Evolutionary conservation across 1,140 invertebrate genomes (phyloP), one percentile per base, ranked within the genome.

Genomic region (Subanguina moxae): DNA sequence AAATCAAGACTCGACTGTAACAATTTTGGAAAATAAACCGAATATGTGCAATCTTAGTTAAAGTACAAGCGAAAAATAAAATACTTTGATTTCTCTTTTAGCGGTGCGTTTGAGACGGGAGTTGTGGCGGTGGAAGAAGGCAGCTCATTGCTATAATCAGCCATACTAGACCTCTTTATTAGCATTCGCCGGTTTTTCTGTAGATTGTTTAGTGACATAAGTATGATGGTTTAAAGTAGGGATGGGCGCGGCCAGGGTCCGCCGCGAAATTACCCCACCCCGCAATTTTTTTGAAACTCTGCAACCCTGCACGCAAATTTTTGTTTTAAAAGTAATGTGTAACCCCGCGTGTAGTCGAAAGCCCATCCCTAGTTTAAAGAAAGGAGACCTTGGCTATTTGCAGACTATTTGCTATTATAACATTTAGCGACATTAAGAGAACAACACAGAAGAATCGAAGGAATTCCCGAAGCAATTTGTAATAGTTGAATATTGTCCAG

Each of bases 401-500:
- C 5, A 80, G 58, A 32, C 62, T 64, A 9, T 63, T 72, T n/a
- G 80, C 73, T 19, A 80, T 81, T 17, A 80, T 62, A 11, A 70
- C 46, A 69, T 80, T 80, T 5, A 80, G 27, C 11, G 67, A 43
- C 11, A 80, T 67, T 30, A 80, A 76, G 0, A 76, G 19, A 1
- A 78, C 28, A n/a, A 80, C 80, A 38, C 73, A 73, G 8, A 73
- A 65, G 23, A 80, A 78, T 19, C 78, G 70, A 13, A 82, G 42
- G 28, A 68, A 69, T 43, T 80, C 78, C 19, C 78, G 63, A 1
- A 64, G 43, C 52, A 82, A 62, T 59, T 80, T 82, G 68, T 80
- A 80, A 45, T 80, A 82, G 48, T 74, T 75, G 67, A 80, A 80
- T 5, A 82, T 64, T 1, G 72, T 68, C 62, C 42, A 77, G n/a